A percentile compares a stretch with the other conserved stretches of the same genome.
phyloP scores from a whole-genome alignment of 2,113 vertebrate species.

The Melanocharis versteri region DNA sequence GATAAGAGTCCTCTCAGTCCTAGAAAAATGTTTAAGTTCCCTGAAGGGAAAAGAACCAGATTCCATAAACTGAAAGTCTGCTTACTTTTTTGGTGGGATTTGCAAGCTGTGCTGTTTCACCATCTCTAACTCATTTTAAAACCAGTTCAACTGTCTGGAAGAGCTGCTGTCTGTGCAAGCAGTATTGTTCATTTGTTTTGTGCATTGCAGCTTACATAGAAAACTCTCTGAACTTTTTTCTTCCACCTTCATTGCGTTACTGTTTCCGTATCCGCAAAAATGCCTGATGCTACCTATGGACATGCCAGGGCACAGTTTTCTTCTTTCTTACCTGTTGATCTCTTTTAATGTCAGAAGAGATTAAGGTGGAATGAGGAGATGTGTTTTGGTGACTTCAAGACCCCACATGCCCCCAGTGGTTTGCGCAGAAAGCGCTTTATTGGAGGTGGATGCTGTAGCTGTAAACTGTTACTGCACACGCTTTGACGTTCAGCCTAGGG shows the following conservation, averaged over 20 bases:
- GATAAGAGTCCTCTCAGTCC: neutral
- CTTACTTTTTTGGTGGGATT: neutral
- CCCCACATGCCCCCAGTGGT: too few species aligned
- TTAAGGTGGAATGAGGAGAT: neutral
- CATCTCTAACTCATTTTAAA: neutral
- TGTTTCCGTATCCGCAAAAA: neutral
- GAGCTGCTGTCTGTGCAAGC: neutral
- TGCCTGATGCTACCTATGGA: neutral
- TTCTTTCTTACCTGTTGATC: neutral
- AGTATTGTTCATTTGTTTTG: neutral
- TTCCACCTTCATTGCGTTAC: neutral
- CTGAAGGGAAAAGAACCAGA: neutral
- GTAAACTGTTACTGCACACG: neutral
- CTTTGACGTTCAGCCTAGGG: neutral
- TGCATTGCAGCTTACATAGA: neutral
- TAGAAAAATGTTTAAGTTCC: neutral
- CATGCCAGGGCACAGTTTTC: neutral
- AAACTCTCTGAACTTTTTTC: neutral
- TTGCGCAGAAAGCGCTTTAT: neutral
- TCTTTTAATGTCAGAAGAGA: neutral
- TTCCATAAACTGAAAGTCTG: neutral
- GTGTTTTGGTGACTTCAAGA: neutral
- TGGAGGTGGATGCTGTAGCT: neutral
- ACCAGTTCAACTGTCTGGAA: neutral
- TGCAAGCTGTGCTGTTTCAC: neutral